Evolutionary conservation across 2,888 invertebrate species (phyloP).

Genomic region (Drosophila demipolita): DNA sequence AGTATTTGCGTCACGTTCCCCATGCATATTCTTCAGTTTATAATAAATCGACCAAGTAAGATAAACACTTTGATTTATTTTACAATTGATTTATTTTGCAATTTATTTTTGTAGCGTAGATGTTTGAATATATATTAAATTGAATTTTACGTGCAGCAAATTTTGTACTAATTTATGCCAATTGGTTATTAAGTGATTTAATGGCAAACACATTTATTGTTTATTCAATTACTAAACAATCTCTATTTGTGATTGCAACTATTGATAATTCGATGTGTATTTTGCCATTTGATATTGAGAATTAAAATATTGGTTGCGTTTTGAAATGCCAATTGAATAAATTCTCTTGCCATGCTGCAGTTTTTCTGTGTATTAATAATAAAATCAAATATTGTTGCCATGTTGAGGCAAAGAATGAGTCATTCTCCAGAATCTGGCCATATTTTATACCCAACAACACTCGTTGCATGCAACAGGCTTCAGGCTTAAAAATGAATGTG

Average conservation of each 20-base stretch:
- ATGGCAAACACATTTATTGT: neutral
- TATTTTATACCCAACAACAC: neutral
- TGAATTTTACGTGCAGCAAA: neutral
- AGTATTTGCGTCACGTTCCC: neutral
- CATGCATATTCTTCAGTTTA: neutral
- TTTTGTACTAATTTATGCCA: neutral
- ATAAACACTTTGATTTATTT: neutral
- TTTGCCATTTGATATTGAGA: neutral
- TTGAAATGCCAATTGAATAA: no score
- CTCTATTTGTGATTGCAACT: neutral
- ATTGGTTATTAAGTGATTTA: neutral
- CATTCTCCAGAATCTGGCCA: neutral
- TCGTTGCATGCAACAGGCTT: constrained; percentile 29
- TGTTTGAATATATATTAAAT: neutral
- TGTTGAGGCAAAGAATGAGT: neutral
- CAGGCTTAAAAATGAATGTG: neutral
- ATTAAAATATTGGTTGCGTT: neutral
- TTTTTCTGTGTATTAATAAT: neutral
- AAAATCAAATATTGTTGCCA: neutral
- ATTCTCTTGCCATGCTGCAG: neutral
- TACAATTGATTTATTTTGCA: neutral
- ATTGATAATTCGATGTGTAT: neutral
- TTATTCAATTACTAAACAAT: neutral
- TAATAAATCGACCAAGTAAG: neutral
- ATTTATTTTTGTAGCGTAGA: neutral